Evolutionary conservation across 2,113 vertebrate genomes (phyloP).

Genomic region (Strix uralensis): DNA sequence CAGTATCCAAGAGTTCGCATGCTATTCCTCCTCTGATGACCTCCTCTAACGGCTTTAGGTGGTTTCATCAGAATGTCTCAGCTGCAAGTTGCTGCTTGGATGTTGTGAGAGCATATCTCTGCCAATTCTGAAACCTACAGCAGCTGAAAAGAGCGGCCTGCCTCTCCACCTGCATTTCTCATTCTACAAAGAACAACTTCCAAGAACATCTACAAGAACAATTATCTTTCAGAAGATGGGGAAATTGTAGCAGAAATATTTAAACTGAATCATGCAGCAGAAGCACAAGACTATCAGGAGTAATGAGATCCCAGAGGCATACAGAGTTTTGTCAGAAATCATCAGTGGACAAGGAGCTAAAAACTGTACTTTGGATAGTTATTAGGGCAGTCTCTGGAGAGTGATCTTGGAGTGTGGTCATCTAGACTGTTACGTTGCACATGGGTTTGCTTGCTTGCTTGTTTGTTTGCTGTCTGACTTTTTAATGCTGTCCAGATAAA

Average conservation of each 20-base stretch:
- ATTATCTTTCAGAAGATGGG: neutral
- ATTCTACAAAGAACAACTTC: neutral
- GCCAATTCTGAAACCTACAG: neutral
- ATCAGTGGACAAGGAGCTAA: neutral
- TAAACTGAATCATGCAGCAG: neutral
- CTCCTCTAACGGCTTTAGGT: neutral
- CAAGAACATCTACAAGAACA: neutral
- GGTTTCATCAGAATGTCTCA: neutral
- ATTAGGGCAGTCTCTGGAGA: neutral
- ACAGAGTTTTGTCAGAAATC: neutral
- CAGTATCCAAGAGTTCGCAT: neutral
- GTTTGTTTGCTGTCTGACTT: neutral
- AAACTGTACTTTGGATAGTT: neutral
- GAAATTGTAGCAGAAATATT: neutral
- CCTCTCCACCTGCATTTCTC: neutral
- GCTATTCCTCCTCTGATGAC: neutral
- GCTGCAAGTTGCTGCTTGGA: neutral
- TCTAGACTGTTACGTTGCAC: neutral
- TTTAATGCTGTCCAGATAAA: neutral
- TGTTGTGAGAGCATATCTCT: neutral
- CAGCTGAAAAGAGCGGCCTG: neutral
- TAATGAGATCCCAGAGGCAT: slow-evolving; percentile 28
- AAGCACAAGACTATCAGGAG: neutral
- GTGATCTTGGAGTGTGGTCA: neutral
- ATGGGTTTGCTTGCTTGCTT: neutral